Conservation (phyloP, 1,140 invertebrate genomes). For the Pseudoatta argentina region DNA sequence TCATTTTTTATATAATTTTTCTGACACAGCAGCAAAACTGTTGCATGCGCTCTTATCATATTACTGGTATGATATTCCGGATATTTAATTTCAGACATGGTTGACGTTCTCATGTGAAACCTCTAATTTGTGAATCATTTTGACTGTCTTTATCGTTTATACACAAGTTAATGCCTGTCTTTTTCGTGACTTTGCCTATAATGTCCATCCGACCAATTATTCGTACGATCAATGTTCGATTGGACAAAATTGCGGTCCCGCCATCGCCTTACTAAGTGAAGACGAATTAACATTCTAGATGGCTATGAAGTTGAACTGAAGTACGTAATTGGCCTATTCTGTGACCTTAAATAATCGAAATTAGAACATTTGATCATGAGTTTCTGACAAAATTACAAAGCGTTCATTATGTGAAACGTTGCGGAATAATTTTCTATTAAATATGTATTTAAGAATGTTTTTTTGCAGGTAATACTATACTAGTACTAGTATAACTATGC, state of each 20-base stretch:
- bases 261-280: slow-evolving; percentile 30
- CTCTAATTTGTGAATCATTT: background rate
- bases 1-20: background rate
- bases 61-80: slow-evolving; percentile 41
- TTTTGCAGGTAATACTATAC: background rate
- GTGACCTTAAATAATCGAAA: background rate
- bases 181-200: background rate
- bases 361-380: no score
- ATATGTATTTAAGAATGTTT: background rate
- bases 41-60: background rate
- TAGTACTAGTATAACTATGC: background rate
- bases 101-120: slow-evolving; percentile 27
- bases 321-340: background rate
- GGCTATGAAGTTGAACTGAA: slow-evolving; percentile 18
- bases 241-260: slow-evolving; percentile 46
- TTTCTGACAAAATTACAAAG: background rate
- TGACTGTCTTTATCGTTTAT: background rate
- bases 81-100: slow-evolving; percentile 56
- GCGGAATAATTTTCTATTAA: background rate
- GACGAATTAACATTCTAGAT: slow-evolving; percentile 53
- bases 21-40: background rate
- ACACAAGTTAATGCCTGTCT: background rate
- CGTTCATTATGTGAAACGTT: background rate
- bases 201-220: background rate
- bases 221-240: slow-evolving; percentile 33